phyloP scores from a whole-genome alignment of 2,797 vertebrate genomes.

The Podarcis lilfordi region DNA sequence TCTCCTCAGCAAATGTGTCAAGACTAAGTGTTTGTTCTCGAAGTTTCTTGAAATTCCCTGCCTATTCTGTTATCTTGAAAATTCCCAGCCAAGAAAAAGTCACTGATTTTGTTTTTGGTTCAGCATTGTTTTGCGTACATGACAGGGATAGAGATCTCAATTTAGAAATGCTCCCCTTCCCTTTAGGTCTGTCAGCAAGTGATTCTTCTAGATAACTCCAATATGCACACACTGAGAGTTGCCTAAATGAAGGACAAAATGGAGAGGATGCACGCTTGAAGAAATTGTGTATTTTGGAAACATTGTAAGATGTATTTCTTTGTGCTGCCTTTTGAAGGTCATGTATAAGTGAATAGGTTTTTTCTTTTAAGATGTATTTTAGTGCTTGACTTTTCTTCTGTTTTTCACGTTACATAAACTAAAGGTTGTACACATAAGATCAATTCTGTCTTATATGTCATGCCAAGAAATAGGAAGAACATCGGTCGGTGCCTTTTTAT shows the following conservation, averaged over 20 bases:
- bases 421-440: background rate
- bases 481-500: background rate
- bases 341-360: background rate
- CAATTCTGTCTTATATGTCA: background rate
- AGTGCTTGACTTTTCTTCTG: background rate
- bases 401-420: background rate
- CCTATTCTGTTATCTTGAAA: too few relatives aligned
- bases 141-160: background rate
- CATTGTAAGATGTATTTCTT: background rate
- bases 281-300: background rate
- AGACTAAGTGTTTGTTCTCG: background rate
- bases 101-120: background rate
- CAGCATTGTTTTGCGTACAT: too few relatives aligned
- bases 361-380: background rate
- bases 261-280: background rate
- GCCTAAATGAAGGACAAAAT: background rate
- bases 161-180: background rate
- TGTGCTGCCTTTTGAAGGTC: background rate
- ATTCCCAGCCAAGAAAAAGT: background rate
- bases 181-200: background rate
- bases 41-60: background rate
- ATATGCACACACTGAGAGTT: background rate
- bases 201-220: background rate
- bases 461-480: background rate
- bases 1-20: background rate